Conservation (phyloP, 2,797 vertebrate species). For the Simalia tracyae region DNA sequence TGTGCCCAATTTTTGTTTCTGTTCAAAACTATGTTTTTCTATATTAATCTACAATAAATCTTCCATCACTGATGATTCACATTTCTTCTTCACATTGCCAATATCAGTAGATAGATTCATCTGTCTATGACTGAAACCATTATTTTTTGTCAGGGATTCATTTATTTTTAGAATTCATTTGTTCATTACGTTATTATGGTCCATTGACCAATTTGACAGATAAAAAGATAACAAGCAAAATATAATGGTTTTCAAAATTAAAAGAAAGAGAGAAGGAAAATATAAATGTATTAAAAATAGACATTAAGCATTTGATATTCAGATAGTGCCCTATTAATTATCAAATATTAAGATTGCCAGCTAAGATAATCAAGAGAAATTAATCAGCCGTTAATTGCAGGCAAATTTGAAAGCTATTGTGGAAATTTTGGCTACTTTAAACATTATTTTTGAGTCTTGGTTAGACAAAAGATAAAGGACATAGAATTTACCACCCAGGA, state of each 20-base stretch:
- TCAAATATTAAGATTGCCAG: neutral
- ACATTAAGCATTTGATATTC: neutral
- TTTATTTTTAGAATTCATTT: neutral
- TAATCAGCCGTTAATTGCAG: neutral
- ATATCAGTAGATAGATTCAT: constrained; percentile 20
- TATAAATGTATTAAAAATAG: neutral
- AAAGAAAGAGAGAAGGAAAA: neutral
- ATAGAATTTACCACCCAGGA: neutral
- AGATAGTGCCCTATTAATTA: neutral
- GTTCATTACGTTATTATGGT: neutral
- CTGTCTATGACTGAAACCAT: rapidly evolving
- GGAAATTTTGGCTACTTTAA: neutral
- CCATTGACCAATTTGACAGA: neutral
- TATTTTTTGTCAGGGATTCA: constrained; percentile 5
- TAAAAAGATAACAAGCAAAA: neutral
- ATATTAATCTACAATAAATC: constrained; percentile 30
- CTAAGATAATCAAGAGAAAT: neutral
- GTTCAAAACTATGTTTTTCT: constrained; percentile 42
- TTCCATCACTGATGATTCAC: constrained; percentile 6
- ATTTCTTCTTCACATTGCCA: constrained; percentile 27
- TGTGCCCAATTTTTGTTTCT: constrained; percentile 22
- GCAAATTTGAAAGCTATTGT: neutral
- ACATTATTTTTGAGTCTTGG: neutral
- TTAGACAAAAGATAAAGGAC: neutral
- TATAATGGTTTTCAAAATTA: neutral